Base-by-base conservation (phyloP, 2,113 vertebrate species). In the Sinocyclocheilus maitianheensis region DNA sequence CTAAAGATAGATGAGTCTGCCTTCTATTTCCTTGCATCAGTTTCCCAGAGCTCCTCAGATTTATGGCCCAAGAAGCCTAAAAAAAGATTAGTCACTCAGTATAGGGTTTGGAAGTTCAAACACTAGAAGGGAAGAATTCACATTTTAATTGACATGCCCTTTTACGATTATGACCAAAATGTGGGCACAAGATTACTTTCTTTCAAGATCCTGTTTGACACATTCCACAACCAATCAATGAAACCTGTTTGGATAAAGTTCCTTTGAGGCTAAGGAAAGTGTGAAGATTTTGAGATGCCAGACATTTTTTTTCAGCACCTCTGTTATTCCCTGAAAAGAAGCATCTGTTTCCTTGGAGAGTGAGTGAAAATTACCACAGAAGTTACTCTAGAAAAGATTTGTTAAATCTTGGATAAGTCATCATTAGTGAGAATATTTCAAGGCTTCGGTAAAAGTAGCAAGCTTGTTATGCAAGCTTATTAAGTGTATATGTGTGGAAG, bases 1-100 rank as follows among this genome's bases (percentile, higher is more conserved):
- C 37, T 37, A 85, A 85, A 88, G 72, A 88, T 88, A 84, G 80
- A 76, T 81, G 48, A 71, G 24, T 82, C 43, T 77, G 77, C 1
- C 22, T 74, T 88, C 24, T 76, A 77, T 85, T 85, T 74, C 55
- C 20, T 75, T 75, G 16, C 77, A 34, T 67, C 53, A 20, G 65
- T 81, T 72, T 85, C 34, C 62, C 51, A 22, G 67, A 51, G 60
- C 60, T 20, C 5, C 20, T 76, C 43, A 77, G 48, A 85, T 20
- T 82, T 65, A 82, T 30, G 63, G 69, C 63, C 53, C 77, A 60
- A 77, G 63, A 84, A 72, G 14, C 53, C 37, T 60, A 60, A 46
- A 65, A 60, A 26, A 55, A 78, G 30, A 72, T 51, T 10, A 34
- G 46, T 69, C 74, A 34, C 26, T 24, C 34, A 75, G 34, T 30